Evolutionary conservation across 1,140 invertebrate species (phyloP), one percentile per base, ranked within the genome.

Genomic region (Drosophila subpulchrella): DNA sequence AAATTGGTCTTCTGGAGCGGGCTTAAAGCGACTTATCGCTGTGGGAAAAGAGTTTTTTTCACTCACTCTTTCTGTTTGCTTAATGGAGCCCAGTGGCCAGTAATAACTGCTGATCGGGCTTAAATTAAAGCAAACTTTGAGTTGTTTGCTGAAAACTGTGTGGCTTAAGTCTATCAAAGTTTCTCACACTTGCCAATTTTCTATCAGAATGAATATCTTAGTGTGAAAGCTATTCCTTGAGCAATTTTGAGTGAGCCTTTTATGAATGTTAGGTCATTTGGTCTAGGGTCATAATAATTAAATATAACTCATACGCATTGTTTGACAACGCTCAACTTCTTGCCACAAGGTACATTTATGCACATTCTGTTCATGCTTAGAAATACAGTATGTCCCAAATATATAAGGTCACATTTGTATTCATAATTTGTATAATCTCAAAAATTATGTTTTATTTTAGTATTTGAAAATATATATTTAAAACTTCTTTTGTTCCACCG

Each of bases 221-320:
- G 17, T 11, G 24, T 0, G 10, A 17, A 46, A 10, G 20, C 7
- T 4, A 59, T 38, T n/a, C 6, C 11, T 5, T 5, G 10, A 4
- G 4, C 27, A 13, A 30, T 24, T 11, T 12, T 4, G 11, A 48
- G 11, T 13, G 20, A 8, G 17, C 13, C 12, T 6, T 17, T 32
- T 12, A 38, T 10, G 34, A 34, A 38, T 17, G 15, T 2, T 11
- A 32, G 10, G 11, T 5, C 44, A 27, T 24, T 15, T 17, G 7
- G 15, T 58, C n/a, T 58, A 32, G 53, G 71, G 75, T 71, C 71
- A 86, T 74, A 61, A 83, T 74, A 88, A 80, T 75, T 75, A 83
- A 75, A 88, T 88, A 89, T 88, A 68, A 83, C 79, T 83, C 84
- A 88, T 83, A 89, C 83, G 84, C 79, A 77, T 61, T 68, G 83